Base-by-base conservation (phyloP, 2,113 vertebrate species). In the Rostratula benghalensis region DNA sequence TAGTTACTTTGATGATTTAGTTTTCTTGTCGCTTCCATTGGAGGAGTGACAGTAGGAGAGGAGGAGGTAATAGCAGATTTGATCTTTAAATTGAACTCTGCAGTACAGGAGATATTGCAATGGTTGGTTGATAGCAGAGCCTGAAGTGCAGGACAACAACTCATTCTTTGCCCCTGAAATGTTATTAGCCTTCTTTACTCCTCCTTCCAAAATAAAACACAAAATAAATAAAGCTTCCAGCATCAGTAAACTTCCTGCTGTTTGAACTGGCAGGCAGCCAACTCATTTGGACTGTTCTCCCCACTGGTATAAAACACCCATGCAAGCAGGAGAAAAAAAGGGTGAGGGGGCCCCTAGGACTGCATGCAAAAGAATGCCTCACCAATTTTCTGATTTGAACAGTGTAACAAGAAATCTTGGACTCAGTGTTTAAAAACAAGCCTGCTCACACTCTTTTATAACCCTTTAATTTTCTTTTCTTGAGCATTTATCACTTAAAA, bases 161-260 rank as follows among this genome's bases (percentile, higher is more conserved):
- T 77, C 83, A 84, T 30, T 86, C 73, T 90, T 90, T 95, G 81
- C 43, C 59, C 48, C 71, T 91, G 85, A 90, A 96, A 83, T 84
- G 88, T 78, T 94, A 57, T 94, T 89, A 93, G 86, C 75, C 60
- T 83, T 89, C 94, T 93, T 97, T 92, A 71, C 50, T 91, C 63
- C 15, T 13, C 79, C 76, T 83, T 95, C 54, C 53, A 95, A 96
- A 97, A 93, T 50, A 90, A 95, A 95, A 60, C 28, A 33, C 77
- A 89, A 83, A 93, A 87, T 93, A 95, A 97, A 96, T 60, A 97
- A 96, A 86, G 65, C 70, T 85, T 79, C 75, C 69, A 82, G 57
- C 77, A 64, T 87, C 81, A 86, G 88, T 93, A 94, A 96, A 88
- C 89, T 91, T 94, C 95, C 84, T 4, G 6, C 53, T 94, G 86